Percentiles rank a stretch among this genome's conserved stretches.
These are phyloP conservation scores for Nanorana parkeri DNA, from an alignment of 2,113 vertebrate genomes.

Conservation along the genomic window DNA sequence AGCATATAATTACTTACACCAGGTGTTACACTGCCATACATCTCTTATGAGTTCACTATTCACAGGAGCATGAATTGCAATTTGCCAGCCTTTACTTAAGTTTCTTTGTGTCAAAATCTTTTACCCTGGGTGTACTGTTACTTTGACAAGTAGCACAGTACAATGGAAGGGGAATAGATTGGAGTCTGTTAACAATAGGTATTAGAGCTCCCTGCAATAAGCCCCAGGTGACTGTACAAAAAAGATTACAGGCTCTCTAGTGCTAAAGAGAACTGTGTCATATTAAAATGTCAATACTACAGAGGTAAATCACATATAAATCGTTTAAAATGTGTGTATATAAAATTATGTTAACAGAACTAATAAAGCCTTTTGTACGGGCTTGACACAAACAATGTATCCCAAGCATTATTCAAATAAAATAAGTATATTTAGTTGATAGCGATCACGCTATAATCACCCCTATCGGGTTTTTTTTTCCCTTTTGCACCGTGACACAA, in stretches of 20 bases:
- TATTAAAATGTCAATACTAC: not conserved
- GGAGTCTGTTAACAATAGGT: constrained; percentile 64
- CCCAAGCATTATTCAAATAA: constrained; percentile 30
- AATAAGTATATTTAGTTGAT: constrained; percentile 22
- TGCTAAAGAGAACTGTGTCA: constrained; percentile 19
- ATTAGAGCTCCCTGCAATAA: constrained; percentile 56
- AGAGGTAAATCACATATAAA: constrained; percentile 35
- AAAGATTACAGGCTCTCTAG: constrained; percentile 44
- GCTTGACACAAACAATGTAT: constrained; percentile 41
- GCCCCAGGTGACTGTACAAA: constrained; percentile 55
- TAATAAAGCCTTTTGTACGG: constrained; percentile 45
- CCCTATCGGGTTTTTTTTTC: constrained; percentile 11
- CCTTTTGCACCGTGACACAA: constrained; percentile 11
- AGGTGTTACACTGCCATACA: constrained; percentile 67
- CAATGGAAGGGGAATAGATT: constrained; percentile 73
- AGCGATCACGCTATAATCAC: constrained; percentile 40
- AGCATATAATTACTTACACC: constrained; percentile 69
- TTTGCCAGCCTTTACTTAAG: constrained; percentile 60
- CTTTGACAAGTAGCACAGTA: constrained; percentile 49
- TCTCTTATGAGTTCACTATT: constrained; percentile 60
- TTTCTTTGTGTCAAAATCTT: constrained; percentile 66
- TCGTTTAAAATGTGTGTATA: constrained; percentile 32
- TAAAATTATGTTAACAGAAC: constrained; percentile 48
- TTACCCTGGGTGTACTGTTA: constrained; percentile 59
- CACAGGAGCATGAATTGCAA: constrained; percentile 58